These are phyloP conservation scores for Euphonia xanthogaster DNA, from an alignment of 2,797 vertebrate genomes.

Conservation along the genomic window DNA sequence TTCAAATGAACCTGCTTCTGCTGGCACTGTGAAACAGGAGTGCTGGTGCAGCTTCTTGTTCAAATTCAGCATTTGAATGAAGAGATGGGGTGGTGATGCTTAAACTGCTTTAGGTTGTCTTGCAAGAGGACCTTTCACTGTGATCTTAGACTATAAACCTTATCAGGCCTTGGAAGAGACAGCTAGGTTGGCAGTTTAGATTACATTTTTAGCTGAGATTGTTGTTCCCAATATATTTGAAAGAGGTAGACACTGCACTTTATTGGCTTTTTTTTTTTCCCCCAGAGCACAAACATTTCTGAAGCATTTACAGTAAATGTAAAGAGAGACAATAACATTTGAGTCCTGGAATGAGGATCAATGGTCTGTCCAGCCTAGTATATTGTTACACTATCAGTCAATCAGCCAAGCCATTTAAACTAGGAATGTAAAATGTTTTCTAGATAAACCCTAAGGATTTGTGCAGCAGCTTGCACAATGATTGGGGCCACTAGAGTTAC, in stretches of 20 bases:
- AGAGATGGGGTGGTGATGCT: neutral
- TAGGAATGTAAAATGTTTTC: slow-evolving; percentile 37
- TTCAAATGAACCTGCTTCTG: neutral
- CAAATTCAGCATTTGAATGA: neutral
- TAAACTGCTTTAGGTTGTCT: neutral
- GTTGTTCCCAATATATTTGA: neutral
- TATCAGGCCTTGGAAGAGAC: neutral
- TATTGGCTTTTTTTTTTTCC: too few relatives aligned
- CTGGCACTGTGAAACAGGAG: neutral
- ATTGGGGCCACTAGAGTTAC: neutral
- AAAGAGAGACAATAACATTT: neutral
- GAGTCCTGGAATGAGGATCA: slow-evolving; percentile 25
- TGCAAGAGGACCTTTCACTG: neutral
- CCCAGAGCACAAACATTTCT: neutral
- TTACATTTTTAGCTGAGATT: neutral
- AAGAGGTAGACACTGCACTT: neutral
- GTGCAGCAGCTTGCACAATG: neutral
- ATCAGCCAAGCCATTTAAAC: slow-evolving; percentile 17
- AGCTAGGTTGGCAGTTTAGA: neutral
- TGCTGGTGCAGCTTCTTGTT: neutral
- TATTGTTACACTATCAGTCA: slow-evolving; percentile 37
- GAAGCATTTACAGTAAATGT: slow-evolving; percentile 51
- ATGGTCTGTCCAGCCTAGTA: neutral
- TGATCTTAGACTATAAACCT: neutral
- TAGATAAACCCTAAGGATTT: slow-evolving; percentile 33